Conservation (phyloP, 2,113 vertebrate species). For the Oceanodroma tethys region DNA sequence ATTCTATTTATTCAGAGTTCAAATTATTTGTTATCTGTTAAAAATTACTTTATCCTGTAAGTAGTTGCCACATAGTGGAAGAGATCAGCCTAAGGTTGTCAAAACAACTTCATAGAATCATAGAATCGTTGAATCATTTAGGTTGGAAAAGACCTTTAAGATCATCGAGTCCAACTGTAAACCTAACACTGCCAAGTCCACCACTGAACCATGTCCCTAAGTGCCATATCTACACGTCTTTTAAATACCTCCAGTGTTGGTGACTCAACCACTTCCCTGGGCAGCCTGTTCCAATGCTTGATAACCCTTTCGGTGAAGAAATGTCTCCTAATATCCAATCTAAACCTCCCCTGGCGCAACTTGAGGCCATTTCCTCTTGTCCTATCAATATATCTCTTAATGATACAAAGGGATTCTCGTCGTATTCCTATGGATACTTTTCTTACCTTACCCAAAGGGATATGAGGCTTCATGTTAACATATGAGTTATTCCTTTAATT, state of each 20-base stretch:
- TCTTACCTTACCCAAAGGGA: background rate
- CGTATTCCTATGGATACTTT: background rate
- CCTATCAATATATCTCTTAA: background rate
- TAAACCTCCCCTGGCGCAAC: background rate
- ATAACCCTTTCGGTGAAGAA: background rate
- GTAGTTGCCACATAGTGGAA: background rate
- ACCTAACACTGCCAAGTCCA: background rate
- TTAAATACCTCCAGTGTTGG: background rate
- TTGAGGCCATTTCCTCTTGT: background rate
- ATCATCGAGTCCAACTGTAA: background rate
- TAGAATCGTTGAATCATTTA: background rate
- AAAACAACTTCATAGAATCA: background rate
- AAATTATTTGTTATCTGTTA: background rate
- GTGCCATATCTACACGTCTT: background rate
- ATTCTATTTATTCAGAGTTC: background rate
- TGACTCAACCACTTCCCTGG: background rate
- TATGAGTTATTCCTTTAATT: background rate
- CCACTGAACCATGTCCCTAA: background rate
- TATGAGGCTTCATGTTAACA: background rate
- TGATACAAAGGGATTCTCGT: background rate
- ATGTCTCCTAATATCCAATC: background rate
- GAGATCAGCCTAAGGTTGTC: background rate
- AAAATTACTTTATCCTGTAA: background rate
- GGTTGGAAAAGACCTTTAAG: background rate
- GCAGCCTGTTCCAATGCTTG: background rate